Percentiles rank a stretch among this genome's conserved stretches.
phyloP scores from a whole-genome alignment of 2,888 invertebrate genomes.

The Notodonta ziczac region DNA sequence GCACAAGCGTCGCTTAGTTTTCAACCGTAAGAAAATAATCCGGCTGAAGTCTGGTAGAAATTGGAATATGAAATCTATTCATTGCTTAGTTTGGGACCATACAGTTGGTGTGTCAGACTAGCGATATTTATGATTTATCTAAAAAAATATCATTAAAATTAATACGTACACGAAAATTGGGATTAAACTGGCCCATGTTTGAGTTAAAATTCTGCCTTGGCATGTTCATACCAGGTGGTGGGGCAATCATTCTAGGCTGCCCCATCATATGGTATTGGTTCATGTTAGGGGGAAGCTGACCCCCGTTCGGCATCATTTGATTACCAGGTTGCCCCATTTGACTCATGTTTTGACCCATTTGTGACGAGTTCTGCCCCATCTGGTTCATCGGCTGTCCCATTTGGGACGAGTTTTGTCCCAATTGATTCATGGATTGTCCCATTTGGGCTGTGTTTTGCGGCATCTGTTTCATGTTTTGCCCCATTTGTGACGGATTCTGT shows the following conservation, averaged over 20 bases:
- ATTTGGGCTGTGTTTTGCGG: constrained; percentile 40
- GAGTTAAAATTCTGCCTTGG: constrained; percentile 70
- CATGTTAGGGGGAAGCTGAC: constrained; percentile 62
- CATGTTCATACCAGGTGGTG: constrained; percentile 72
- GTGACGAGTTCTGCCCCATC: constrained; percentile 66
- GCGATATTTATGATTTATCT: no score
- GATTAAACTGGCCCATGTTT: constrained; percentile 67
- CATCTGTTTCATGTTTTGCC: constrained; percentile 29
- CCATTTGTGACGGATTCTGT: constrained; percentile 21
- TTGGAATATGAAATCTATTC: no score
- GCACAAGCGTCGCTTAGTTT: no score
- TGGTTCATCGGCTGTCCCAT: constrained; percentile 49
- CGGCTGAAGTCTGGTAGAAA: no score
- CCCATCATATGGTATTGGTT: constrained; percentile 72
- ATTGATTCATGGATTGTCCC: constrained; percentile 52
- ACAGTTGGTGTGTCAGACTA: no score
- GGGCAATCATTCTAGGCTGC: constrained; percentile 69
- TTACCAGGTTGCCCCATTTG: constrained; percentile 25
- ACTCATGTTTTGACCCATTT: constrained; percentile 49
- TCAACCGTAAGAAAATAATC: no score
- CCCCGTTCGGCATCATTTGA: constrained; percentile 66
- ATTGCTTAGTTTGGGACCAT: no score
- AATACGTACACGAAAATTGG: constrained; percentile 49
- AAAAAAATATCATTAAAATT: no score
- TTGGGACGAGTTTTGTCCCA: constrained; percentile 60